Conservation (phyloP, 1,140 invertebrate species). For the Pseudoatta argentina region DNA sequence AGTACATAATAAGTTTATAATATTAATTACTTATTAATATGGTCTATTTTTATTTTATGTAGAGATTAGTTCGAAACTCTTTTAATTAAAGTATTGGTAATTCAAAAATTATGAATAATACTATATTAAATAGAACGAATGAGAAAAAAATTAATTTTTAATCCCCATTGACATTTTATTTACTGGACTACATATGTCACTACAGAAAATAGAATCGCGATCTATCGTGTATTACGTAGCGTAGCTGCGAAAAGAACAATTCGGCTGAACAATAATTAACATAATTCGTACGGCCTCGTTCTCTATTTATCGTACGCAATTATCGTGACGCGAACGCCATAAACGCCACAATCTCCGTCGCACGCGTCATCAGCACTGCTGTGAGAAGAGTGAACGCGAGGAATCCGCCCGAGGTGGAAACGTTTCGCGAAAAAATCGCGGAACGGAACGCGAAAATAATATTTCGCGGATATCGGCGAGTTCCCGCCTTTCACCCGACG, state of each 20-base stretch:
- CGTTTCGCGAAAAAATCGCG: constrained; percentile 27
- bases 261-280: constrained; percentile 47
- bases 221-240: neutral
- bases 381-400: neutral
- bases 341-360: neutral
- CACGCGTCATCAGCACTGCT: neutral
- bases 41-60: neutral
- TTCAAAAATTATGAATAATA: neutral
- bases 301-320: constrained; percentile 39
- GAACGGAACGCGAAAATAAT: constrained; percentile 20
- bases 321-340: constrained; percentile 9
- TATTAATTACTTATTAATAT: neutral
- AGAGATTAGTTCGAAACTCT: neutral
- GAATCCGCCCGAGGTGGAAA: neutral
- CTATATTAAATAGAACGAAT: neutral
- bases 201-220: neutral
- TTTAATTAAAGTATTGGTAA: neutral
- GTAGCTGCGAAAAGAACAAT: constrained; percentile 24
- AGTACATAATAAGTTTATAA: neutral
- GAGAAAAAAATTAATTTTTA: neutral
- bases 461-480: constrained; percentile 32
- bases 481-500: constrained; percentile 64
- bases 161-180: neutral
- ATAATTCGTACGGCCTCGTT: constrained; percentile 50
- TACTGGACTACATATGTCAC: too few species aligned